Conservation (phyloP, 2,797 vertebrate species). For the Peromyscus attwateri region DNA sequence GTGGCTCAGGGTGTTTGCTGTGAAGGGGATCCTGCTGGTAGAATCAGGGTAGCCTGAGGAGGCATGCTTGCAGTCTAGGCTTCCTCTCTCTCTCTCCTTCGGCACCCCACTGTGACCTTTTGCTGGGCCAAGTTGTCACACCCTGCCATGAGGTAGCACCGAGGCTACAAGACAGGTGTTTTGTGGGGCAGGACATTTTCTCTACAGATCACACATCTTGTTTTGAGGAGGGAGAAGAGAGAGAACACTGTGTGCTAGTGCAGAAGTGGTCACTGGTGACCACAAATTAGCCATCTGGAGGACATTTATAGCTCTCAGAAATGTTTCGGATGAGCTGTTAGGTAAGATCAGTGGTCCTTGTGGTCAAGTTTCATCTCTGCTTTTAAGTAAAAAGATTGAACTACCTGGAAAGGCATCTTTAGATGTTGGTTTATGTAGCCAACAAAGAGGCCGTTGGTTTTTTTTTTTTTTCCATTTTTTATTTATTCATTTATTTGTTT, state of each 20-base stretch:
- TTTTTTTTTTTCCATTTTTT: neutral
- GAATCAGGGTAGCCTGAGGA: neutral
- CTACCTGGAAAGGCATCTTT: neutral
- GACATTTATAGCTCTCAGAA: neutral
- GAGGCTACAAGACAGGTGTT: neutral
- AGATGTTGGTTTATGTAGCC: neutral
- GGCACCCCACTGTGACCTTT: neutral
- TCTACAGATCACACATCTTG: neutral
- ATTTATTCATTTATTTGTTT: too few species aligned
- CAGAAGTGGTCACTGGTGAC: neutral
- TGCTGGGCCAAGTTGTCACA: accelerated
- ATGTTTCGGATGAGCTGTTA: neutral
- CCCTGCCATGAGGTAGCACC: neutral
- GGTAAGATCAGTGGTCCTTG: neutral
- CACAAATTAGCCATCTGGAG: neutral
- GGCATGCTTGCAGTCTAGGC: neutral
- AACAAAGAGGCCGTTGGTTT: too few species aligned
- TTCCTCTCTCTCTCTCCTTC: neutral
- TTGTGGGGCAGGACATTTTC: neutral
- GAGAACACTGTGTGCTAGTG: accelerated
- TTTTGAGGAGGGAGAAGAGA: neutral
- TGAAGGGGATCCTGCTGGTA: neutral
- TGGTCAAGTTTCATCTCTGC: neutral
- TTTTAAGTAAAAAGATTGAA: neutral
- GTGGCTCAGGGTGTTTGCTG: neutral